Evolutionary conservation across 1,140 invertebrate genomes (phyloP).

Genomic region (Tetragonula clypearis): DNA sequence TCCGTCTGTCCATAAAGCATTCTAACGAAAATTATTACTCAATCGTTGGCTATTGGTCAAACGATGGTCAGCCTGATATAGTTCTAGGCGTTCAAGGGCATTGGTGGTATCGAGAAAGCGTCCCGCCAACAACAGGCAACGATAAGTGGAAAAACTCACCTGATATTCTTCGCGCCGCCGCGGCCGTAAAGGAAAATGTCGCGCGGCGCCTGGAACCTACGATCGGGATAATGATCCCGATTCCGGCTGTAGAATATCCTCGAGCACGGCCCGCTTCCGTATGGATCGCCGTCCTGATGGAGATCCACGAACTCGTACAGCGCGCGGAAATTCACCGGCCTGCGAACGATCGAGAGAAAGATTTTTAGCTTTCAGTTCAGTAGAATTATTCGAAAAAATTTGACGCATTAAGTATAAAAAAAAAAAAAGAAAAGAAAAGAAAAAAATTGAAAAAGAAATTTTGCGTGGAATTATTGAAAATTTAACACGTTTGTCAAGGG

Average conservation of each 20-base stretch:
- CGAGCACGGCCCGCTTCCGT: conserved; percentile 86
- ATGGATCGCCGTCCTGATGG: conserved; percentile 90
- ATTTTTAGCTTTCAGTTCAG: background rate
- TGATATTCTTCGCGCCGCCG: conserved; percentile 90
- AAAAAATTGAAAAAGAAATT: too few species aligned
- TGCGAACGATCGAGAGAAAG: conserved; percentile 75
- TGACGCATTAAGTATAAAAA: too few species aligned
- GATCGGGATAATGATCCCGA: conserved; percentile 82
- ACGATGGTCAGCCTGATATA: background rate
- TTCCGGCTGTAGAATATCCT: conserved; percentile 86
- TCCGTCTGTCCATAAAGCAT: too few species aligned
- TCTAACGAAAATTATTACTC: too few species aligned
- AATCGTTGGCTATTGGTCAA: too few species aligned
- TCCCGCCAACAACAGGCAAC: background rate
- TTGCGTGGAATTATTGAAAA: too few species aligned
- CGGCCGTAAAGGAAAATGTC: conserved; percentile 94
- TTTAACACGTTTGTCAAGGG: too few species aligned
- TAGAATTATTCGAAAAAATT: too few species aligned
- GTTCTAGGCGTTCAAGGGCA: background rate
- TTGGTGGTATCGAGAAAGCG: conserved; percentile 3
- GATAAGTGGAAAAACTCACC: conserved; percentile 78
- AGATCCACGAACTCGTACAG: conserved; percentile 95
- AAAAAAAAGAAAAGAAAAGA: too few species aligned
- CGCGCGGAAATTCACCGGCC: conserved; percentile 91
- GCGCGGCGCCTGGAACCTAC: conserved; percentile 87